phyloP scores from a whole-genome alignment of 2,797 vertebrate species.

The Syngnathus acus region DNA sequence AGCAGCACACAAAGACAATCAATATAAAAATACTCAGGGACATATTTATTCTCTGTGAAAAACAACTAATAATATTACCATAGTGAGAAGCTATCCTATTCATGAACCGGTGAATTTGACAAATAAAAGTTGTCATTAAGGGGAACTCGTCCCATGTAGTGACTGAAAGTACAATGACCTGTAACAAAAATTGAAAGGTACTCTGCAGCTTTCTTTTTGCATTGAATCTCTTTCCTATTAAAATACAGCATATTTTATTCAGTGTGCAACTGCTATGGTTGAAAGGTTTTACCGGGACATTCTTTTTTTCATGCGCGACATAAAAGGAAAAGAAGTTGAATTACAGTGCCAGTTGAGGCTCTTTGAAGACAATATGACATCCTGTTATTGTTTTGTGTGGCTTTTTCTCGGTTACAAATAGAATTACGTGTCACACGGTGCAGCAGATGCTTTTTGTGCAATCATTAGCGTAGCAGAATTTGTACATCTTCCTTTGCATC shows the following conservation, averaged over 20 bases:
- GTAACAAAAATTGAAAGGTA: background rate
- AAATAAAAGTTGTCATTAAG: background rate
- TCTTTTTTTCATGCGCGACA: background rate
- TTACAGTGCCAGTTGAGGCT: constrained; percentile 5
- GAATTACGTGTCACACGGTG: constrained; percentile 16
- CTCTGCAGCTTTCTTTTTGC: background rate
- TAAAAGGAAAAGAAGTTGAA: constrained; percentile 8
- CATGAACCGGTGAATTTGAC: no score
- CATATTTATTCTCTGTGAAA: no score
- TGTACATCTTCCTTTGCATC: background rate
- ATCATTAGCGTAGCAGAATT: constrained; percentile 33
- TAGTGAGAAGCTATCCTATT: background rate
- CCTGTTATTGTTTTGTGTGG: constrained; percentile 10
- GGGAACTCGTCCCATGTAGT: background rate
- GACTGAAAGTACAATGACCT: background rate
- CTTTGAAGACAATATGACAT: constrained; percentile 14
- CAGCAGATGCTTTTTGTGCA: constrained; percentile 18
- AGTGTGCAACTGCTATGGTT: background rate
- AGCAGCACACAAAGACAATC: no score
- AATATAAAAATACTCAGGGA: no score
- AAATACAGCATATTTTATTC: background rate
- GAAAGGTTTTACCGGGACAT: background rate
- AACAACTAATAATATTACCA: no score
- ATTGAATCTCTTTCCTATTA: background rate
- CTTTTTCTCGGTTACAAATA: background rate